These are phyloP conservation scores for Hydriomena furcata DNA, from an alignment of 2,888 invertebrate genomes.

Conservation along the genomic window DNA sequence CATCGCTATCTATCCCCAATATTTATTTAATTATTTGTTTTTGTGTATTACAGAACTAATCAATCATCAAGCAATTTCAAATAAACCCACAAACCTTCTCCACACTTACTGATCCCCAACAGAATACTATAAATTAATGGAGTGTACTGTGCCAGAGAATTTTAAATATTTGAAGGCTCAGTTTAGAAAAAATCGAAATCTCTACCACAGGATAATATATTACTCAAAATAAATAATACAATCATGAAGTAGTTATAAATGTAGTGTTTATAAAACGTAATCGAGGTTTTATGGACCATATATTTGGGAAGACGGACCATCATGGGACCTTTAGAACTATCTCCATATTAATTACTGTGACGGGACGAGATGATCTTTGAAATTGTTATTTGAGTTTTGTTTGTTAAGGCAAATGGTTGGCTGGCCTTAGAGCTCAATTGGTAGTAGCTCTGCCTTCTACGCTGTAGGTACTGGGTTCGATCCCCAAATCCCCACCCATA, in stretches of 20 bases:
- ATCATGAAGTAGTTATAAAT: conserved; percentile 82
- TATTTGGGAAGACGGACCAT: conserved; percentile 59
- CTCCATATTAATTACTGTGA: conserved; percentile 67
- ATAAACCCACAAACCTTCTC: conserved; percentile 42
- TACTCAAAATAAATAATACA: conserved; percentile 83
- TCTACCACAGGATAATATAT: conserved; percentile 76
- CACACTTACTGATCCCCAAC: conserved; percentile 45
- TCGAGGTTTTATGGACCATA: conserved; percentile 78
- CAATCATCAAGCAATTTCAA: no score
- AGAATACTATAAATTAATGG: conserved; percentile 81
- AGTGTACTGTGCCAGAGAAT: conserved; percentile 77
- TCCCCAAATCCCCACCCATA: no score
- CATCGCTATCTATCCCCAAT: no score
- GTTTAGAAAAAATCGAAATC: conserved; percentile 78
- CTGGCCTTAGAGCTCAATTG: no score
- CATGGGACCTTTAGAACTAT: conserved; percentile 45
- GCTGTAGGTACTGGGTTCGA: no score
- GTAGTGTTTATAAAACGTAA: conserved; percentile 82
- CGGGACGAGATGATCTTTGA: conserved; percentile 44
- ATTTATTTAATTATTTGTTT: no score
- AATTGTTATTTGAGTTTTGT: conserved; percentile 46
- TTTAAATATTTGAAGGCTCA: conserved; percentile 82
- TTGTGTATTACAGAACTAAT: no score
- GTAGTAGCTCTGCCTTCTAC: no score
- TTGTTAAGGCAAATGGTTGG: no score